phyloP scores from a whole-genome alignment of 1,140 invertebrate genomes.

The Sitobion miscanthi region DNA sequence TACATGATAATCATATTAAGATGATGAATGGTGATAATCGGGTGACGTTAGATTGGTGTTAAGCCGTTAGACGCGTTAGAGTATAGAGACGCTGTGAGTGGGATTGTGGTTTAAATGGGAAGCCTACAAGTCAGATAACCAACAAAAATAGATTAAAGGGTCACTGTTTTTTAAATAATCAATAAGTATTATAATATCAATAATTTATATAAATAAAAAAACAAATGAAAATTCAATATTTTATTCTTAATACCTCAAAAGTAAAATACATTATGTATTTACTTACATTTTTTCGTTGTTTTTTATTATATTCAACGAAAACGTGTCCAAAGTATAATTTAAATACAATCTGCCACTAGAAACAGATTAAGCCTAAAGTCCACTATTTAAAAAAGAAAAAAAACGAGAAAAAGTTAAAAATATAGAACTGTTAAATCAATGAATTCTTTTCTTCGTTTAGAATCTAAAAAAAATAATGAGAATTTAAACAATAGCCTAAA shows the following conservation, averaged over 20 bases:
- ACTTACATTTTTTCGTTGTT: background rate
- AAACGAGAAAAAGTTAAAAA: background rate
- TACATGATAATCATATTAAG: background rate
- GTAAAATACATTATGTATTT: too few species aligned
- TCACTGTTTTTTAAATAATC: background rate
- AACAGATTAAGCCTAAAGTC: background rate
- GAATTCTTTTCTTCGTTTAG: background rate
- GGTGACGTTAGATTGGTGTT: background rate
- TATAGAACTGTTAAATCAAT: background rate
- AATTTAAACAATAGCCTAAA: background rate
- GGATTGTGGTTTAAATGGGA: background rate
- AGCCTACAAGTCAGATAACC: background rate
- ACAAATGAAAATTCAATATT: background rate
- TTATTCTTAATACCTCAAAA: background rate
- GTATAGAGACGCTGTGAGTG: background rate
- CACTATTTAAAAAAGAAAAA: background rate
- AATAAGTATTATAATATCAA: background rate
- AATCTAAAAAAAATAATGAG: background rate
- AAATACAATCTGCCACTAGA: background rate
- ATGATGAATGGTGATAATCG: background rate
- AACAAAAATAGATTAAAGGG: background rate
- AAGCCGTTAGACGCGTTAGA: background rate
- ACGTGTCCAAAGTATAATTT: background rate
- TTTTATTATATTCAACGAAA: too few species aligned
- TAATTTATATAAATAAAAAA: background rate